These are phyloP conservation scores for Gallinago stenura DNA, from an alignment of 2,797 vertebrate species.

Conservation along the genomic window DNA sequence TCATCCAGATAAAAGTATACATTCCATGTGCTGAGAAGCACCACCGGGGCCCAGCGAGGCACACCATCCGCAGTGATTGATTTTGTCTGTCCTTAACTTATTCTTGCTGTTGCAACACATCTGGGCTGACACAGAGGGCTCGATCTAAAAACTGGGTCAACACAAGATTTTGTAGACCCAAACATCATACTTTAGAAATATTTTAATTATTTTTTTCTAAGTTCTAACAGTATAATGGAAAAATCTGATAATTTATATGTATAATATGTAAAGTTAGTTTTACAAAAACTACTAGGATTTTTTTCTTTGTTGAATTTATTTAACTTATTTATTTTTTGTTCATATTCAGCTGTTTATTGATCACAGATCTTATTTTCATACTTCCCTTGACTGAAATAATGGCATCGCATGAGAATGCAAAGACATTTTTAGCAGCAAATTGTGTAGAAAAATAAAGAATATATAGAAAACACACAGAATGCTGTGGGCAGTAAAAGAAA, in stretches of 20 bases:
- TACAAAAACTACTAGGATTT: slow-evolving; percentile 72
- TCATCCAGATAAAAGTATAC: slow-evolving; percentile 37
- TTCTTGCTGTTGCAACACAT: slow-evolving; percentile 56
- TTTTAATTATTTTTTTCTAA: slow-evolving; percentile 76
- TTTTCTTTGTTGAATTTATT: slow-evolving; percentile 76
- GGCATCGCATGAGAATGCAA: slow-evolving; percentile 32
- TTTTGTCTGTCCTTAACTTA: slow-evolving; percentile 70
- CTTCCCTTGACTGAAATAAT: slow-evolving; percentile 71
- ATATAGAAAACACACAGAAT: background rate
- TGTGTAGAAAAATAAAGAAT: slow-evolving; percentile 6
- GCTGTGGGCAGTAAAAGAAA: slow-evolving; percentile 2
- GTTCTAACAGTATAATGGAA: slow-evolving; percentile 71
- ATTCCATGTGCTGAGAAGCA: slow-evolving; percentile 72
- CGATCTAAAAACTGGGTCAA: slow-evolving; percentile 47
- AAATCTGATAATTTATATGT: slow-evolving; percentile 82
- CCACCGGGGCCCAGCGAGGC: slow-evolving; percentile 46
- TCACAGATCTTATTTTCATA: slow-evolving; percentile 74
- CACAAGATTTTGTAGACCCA: slow-evolving; percentile 56
- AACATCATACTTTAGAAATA: slow-evolving; percentile 68
- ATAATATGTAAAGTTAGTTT: slow-evolving; percentile 82
- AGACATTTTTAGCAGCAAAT: slow-evolving; percentile 50
- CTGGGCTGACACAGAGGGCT: slow-evolving; percentile 65
- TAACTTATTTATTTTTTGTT: slow-evolving; percentile 84
- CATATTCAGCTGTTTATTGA: slow-evolving; percentile 67
- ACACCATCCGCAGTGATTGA: slow-evolving; percentile 6